A percentile compares a stretch with the other conserved stretches of the same genome.
These are phyloP conservation scores for Pycnonotus jocosus DNA, from an alignment of 2,113 vertebrate species.

Conservation along the genomic window DNA sequence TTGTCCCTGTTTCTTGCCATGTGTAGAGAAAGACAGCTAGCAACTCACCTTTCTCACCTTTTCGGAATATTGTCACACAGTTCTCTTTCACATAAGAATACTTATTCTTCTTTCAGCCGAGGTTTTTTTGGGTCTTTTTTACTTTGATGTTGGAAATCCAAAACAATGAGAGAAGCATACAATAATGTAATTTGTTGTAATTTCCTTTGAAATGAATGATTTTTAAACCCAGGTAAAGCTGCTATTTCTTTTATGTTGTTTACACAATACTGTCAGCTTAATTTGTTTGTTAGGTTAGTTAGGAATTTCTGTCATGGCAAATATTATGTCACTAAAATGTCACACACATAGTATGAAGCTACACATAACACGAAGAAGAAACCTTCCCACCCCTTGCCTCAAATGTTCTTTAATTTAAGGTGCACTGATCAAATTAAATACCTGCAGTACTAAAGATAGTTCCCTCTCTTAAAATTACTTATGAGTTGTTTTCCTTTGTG, in stretches of 20 bases:
- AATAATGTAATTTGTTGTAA: background rate
- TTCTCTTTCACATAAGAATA: background rate
- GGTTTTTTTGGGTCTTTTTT: background rate
- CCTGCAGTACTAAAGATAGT: background rate
- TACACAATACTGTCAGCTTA: background rate
- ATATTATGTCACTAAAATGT: background rate
- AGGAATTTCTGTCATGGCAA: background rate
- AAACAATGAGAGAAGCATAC: background rate
- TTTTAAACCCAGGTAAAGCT: background rate
- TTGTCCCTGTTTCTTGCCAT: background rate
- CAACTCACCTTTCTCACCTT: background rate
- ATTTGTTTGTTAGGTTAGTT: background rate
- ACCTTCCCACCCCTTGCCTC: background rate
- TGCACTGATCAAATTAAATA: background rate
- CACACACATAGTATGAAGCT: background rate
- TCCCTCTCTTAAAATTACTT: background rate
- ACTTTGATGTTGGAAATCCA: background rate
- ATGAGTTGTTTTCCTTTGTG: background rate
- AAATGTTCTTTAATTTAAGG: background rate
- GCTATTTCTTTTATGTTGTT: background rate
- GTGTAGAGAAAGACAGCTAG: background rate
- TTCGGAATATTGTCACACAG: background rate
- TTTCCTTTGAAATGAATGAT: background rate
- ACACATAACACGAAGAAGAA: background rate
- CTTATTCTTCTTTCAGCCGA: background rate